Evolutionary conservation across 2,888 invertebrate genomes (phyloP).

Genomic region (Mechanitis mazaeus): DNA sequence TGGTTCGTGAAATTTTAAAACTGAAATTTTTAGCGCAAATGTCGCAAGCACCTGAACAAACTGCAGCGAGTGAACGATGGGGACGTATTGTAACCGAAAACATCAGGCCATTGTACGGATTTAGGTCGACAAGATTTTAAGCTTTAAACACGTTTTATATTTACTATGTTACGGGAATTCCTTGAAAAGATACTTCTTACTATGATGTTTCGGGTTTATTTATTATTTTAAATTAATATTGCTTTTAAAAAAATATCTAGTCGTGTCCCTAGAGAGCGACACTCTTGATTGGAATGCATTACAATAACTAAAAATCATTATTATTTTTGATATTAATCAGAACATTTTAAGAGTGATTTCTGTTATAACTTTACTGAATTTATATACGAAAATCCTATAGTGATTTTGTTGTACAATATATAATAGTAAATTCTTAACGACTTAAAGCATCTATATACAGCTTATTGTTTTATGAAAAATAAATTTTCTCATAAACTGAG

Average conservation of each 20-base stretch:
- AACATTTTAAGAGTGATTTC: too few species aligned
- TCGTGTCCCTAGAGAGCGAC: too few species aligned
- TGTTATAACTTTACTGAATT: too few species aligned
- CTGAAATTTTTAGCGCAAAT: conserved; percentile 42
- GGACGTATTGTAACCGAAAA: conserved; percentile 57
- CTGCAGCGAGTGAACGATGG: conserved; percentile 48
- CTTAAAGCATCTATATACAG: not conserved
- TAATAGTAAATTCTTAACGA: not conserved
- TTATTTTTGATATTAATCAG: too few species aligned
- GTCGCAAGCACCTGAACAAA: conserved; percentile 52
- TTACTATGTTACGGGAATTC: not conserved
- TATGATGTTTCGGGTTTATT: too few species aligned
- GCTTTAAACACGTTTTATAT: conserved; percentile 38
- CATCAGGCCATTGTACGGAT: conserved; percentile 56
- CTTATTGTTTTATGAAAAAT: conserved; percentile 25
- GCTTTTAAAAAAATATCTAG: too few species aligned
- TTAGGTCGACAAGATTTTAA: conserved; percentile 56
- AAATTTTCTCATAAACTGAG: conserved; percentile 27
- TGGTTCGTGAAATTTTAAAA: conserved; percentile 28
- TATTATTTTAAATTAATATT: too few species aligned
- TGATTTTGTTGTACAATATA: not conserved
- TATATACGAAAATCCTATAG: too few species aligned
- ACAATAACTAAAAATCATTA: too few species aligned
- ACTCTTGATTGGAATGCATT: too few species aligned
- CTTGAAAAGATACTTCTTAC: not conserved